Conservation (phyloP, 2,113 vertebrate genomes). For the Anseranas semipalmata region DNA sequence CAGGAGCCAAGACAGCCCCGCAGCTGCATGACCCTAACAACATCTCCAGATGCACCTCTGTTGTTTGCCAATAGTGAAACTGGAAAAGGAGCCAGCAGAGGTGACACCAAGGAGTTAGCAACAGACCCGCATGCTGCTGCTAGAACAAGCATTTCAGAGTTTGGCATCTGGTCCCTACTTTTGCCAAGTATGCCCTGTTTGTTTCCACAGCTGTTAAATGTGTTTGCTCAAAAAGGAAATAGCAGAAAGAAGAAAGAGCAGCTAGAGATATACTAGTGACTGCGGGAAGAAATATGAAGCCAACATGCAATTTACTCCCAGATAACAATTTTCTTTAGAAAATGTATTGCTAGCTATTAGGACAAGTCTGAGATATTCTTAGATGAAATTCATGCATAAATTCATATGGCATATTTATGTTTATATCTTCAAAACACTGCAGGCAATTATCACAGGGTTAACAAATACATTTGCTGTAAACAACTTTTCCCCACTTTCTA, state of each 20-base stretch:
- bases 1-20: neutral
- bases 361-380: conserved; percentile 29
- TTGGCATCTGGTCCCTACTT: conserved; percentile 76
- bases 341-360: conserved; percentile 59
- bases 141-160: conserved; percentile 58
- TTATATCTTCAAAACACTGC: conserved; percentile 47
- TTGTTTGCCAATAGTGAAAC: conserved; percentile 43
- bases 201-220: conserved; percentile 79
- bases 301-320: conserved; percentile 54
- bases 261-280: conserved; percentile 27
- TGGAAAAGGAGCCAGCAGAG: conserved; percentile 56
- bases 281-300: conserved; percentile 37
- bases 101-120: conserved; percentile 71
- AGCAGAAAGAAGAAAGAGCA: conserved; percentile 31
- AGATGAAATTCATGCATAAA: conserved; percentile 34
- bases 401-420: conserved; percentile 34
- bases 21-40: conserved; percentile 51
- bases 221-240: conserved; percentile 63
- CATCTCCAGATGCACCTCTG: conserved; percentile 66
- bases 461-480: conserved; percentile 52
- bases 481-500: neutral
- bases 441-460: conserved; percentile 56
- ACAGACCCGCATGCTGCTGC: conserved; percentile 20
- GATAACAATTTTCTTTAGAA: conserved; percentile 64
- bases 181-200: conserved; percentile 79